Base-by-base conservation (phyloP, 2,888 invertebrate genomes). In the Pachymerium ferrugineum region DNA sequence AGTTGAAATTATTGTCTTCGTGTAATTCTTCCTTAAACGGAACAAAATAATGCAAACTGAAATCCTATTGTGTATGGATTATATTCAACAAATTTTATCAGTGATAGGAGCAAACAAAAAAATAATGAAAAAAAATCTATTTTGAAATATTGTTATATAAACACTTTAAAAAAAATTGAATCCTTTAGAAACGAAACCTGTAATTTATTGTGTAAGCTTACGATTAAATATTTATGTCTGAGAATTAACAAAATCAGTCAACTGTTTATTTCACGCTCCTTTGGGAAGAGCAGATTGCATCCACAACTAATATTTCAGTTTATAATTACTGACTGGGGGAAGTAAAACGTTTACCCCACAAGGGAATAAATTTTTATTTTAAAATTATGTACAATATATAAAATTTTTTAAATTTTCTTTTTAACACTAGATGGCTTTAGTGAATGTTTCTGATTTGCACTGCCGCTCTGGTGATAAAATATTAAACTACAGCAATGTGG, bases 181-280 rank as follows among this genome's bases (percentile, higher is more conserved):
- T 3, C 30, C 31, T 69, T 16, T 71, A 71, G 35, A 70, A 38
- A 35, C 33, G 6, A 71, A 38, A 33, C 35, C 28, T 31, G 33
- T 35, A 71, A 31, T 33, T 71, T 31, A 35, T 35, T 33, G 33
- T 33, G 35, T 28, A 71, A 71, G 71, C 71, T 71, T 71, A 35
- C 31, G 35, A 71, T 35, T 71, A 71, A 71, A 71, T 71, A 71
- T 70, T 33, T 35, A 70, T 70, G 71, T 71, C 71, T 71, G 54
- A 54, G 54, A 69, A 31, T 69, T 69, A 30, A 69, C 30, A 69
- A 69, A 30, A 31, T 19, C 14, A 62, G 16, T 35, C 10, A 12
- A 12, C 12, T 35, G 38, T 35, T 35, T 35, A 62, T 62, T 12
- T 62, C 14, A 12, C 8, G 67, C 16, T 28, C 12, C 16, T 62